These are phyloP conservation scores for Oreochromis spilurus DNA, from an alignment of 2,113 vertebrate species.

Conservation along the genomic window DNA sequence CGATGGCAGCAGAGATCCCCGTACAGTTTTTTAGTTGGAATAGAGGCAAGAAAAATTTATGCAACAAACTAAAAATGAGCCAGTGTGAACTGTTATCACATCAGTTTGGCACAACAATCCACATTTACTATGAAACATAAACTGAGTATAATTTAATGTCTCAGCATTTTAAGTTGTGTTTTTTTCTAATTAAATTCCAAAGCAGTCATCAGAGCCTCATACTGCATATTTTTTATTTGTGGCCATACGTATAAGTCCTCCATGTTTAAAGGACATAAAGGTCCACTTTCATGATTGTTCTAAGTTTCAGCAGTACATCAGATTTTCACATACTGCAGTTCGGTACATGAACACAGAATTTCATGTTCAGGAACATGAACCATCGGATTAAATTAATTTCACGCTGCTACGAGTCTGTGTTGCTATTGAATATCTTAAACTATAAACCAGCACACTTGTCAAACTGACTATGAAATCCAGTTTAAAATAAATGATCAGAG, in stretches of 20 bases:
- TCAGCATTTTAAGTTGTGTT: not conserved
- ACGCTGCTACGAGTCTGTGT: not conserved
- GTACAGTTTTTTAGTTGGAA: not conserved
- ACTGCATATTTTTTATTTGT: not conserved
- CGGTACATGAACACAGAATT: not conserved
- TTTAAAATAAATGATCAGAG: not conserved
- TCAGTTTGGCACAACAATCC: not conserved
- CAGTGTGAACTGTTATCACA: not conserved
- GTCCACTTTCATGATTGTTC: rapidly evolving
- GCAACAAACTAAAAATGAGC: not conserved
- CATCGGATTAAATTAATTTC: not conserved
- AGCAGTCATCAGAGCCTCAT: not conserved
- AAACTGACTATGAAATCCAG: not conserved
- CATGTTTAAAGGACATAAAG: not conserved
- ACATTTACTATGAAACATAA: not conserved
- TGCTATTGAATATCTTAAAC: not conserved
- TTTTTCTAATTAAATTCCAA: not conserved
- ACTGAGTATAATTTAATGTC: not conserved
- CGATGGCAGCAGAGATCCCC: no score
- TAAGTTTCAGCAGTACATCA: not conserved
- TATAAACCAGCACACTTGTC: not conserved
- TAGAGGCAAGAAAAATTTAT: not conserved
- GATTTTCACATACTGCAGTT: not conserved
- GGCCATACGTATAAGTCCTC: not conserved
- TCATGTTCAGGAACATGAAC: not conserved